phyloP scores from a whole-genome alignment of 2,888 invertebrate species.

The Danaus chrysippus region DNA sequence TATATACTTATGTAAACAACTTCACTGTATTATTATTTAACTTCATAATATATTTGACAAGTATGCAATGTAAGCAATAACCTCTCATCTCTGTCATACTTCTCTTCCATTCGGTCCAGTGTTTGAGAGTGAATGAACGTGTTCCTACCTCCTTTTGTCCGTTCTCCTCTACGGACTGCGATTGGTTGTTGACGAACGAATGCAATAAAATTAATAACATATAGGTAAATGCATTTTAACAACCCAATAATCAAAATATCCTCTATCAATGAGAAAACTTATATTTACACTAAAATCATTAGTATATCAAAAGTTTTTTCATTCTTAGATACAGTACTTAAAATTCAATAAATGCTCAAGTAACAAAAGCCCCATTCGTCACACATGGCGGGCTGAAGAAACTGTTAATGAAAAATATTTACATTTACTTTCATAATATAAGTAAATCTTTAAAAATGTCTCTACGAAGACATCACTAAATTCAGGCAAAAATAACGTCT shows the following conservation, averaged over 20 bases:
- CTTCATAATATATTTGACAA: not conserved
- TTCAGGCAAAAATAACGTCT: slow-evolving; percentile 70
- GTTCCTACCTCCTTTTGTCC: slow-evolving; percentile 77
- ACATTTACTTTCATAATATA: slow-evolving; percentile 70
- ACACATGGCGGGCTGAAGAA: slow-evolving; percentile 66
- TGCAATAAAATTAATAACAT: slow-evolving; percentile 79
- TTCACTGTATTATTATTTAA: slow-evolving; percentile 10
- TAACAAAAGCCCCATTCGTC: slow-evolving; percentile 70
- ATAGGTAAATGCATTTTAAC: slow-evolving; percentile 77
- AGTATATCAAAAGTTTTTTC: slow-evolving; percentile 61
- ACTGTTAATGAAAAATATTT: slow-evolving; percentile 69
- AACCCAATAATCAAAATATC: slow-evolving; percentile 67
- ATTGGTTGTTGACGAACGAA: slow-evolving; percentile 79
- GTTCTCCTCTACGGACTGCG: slow-evolving; percentile 79
- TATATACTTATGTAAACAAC: slow-evolving; percentile 36
- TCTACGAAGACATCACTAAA: slow-evolving; percentile 76
- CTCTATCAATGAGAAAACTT: slow-evolving; percentile 59
- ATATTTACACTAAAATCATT: slow-evolving; percentile 58
- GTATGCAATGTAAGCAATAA: slow-evolving; percentile 8
- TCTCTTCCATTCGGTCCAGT: slow-evolving; percentile 39
- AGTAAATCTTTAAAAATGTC: slow-evolving; percentile 70
- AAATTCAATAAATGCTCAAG: slow-evolving; percentile 64
- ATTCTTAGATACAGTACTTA: slow-evolving; percentile 58
- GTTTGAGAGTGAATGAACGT: slow-evolving; percentile 51
- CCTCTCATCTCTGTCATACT: slow-evolving; percentile 42